Evolutionary conservation across 2,888 invertebrate species (phyloP).

Genomic region (Rhamnusium bicolor): DNA sequence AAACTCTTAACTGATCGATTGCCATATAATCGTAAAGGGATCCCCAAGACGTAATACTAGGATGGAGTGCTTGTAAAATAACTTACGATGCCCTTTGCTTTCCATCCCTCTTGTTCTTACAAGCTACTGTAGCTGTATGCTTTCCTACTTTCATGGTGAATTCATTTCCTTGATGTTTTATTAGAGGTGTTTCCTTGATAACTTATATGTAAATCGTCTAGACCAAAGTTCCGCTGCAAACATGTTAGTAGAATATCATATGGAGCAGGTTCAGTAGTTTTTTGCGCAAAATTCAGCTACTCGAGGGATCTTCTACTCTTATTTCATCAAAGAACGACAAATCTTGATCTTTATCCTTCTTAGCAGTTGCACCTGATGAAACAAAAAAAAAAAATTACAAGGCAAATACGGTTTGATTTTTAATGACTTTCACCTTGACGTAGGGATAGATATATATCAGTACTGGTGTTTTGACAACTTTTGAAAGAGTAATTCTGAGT

Average conservation of each 20-base stretch:
- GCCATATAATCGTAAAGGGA: conserved; percentile 94
- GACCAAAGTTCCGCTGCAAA: conserved; percentile 92
- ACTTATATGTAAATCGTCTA: conserved; percentile 90
- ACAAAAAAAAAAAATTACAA: not conserved
- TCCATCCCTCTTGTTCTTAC: conserved; percentile 96
- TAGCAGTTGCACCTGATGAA: conserved; percentile 64
- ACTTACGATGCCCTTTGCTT: conserved; percentile 97
- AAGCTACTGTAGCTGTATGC: conserved; percentile 91
- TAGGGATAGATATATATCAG: not conserved
- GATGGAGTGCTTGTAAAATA: conserved; percentile 93
- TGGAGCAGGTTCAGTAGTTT: conserved; percentile 95
- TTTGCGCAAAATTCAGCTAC: conserved; percentile 96
- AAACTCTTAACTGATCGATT: conserved; percentile 92
- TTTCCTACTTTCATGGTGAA: conserved; percentile 96
- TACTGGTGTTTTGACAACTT: not conserved
- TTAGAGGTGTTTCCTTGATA: conserved; percentile 86
- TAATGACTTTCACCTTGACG: not conserved
- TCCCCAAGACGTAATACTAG: conserved; percentile 96
- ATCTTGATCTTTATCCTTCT: conserved; percentile 72
- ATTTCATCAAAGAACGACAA: conserved; percentile 92
- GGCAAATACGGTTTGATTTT: not conserved
- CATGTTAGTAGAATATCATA: conserved; percentile 95
- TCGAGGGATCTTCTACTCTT: conserved; percentile 92
- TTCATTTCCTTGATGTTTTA: conserved; percentile 94
- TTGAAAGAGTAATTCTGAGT: not conserved